Evolutionary conservation across 2,888 invertebrate species (phyloP).

Genomic region (Actias luna): DNA sequence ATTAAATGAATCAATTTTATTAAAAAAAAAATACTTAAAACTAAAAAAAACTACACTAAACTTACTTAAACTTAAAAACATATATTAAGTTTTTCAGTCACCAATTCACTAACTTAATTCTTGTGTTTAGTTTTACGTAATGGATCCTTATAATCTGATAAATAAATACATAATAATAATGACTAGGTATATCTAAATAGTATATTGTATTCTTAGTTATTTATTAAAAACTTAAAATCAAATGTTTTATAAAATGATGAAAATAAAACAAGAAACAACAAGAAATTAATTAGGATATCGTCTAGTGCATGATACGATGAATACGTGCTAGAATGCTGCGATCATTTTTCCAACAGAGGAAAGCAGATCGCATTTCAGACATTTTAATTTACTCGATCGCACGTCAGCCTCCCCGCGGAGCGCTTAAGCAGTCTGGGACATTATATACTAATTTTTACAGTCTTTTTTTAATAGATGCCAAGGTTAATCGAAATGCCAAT

Average conservation of each 20-base stretch:
- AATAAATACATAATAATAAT: too few species aligned
- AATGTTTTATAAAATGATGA: background rate
- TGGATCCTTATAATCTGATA: too few species aligned
- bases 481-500: constrained; percentile 80
- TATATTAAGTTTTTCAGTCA: too few species aligned
- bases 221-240: background rate
- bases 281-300: constrained; percentile 10
- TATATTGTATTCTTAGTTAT: background rate
- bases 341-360: constrained; percentile 55
- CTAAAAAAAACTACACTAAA: too few species aligned
- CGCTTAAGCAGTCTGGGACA: constrained; percentile 73
- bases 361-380: constrained; percentile 62
- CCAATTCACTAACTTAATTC: too few species aligned
- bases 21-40: too few species aligned
- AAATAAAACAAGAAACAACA: constrained; percentile 4
- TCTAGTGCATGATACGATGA: constrained; percentile 22
- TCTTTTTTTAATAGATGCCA: constrained; percentile 65
- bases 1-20: too few species aligned
- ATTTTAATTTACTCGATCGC: constrained; percentile 60
- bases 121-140: too few species aligned
- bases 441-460: constrained; percentile 74
- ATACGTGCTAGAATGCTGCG: constrained; percentile 27
- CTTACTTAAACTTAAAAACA: too few species aligned
- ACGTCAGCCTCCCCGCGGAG: constrained; percentile 59
- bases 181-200: too few species aligned